Evolutionary conservation across 2,113 vertebrate genomes (phyloP).

Genomic region (Rallus limicola): DNA sequence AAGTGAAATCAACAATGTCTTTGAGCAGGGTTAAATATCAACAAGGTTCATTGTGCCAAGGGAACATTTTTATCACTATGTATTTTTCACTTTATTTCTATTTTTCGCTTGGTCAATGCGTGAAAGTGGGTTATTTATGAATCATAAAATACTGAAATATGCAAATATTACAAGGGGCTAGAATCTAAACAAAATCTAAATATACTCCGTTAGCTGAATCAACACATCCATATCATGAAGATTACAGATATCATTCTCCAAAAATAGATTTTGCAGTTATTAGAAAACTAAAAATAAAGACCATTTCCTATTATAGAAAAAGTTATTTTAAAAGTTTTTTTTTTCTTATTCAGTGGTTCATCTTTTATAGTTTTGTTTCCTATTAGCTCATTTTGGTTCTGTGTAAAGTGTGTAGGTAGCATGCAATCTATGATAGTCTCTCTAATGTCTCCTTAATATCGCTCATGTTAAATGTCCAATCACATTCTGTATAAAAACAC

Average conservation of each 20-base stretch:
- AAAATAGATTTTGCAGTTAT: neutral
- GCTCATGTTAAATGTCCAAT: neutral
- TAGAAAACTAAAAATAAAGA: neutral
- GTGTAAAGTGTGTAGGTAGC: neutral
- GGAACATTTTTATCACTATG: neutral
- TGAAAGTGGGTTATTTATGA: neutral
- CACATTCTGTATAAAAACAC: neutral
- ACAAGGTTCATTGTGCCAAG: neutral
- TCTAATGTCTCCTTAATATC: neutral
- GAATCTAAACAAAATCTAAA: neutral
- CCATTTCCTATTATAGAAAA: neutral
- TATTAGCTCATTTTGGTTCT: neutral
- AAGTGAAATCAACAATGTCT: neutral
- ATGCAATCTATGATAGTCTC: neutral
- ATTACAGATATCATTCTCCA: neutral
- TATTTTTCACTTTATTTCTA: neutral
- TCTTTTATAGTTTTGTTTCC: neutral
- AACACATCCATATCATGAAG: neutral
- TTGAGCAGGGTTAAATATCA: neutral
- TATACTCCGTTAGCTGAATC: neutral
- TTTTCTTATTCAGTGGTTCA: neutral
- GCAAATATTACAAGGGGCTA: neutral
- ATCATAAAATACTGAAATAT: neutral
- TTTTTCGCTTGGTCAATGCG: neutral
- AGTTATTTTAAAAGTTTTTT: neutral